Evolutionary conservation across 2,888 invertebrate genomes (phyloP).

Genomic region (Tetragonula carbonaria): DNA sequence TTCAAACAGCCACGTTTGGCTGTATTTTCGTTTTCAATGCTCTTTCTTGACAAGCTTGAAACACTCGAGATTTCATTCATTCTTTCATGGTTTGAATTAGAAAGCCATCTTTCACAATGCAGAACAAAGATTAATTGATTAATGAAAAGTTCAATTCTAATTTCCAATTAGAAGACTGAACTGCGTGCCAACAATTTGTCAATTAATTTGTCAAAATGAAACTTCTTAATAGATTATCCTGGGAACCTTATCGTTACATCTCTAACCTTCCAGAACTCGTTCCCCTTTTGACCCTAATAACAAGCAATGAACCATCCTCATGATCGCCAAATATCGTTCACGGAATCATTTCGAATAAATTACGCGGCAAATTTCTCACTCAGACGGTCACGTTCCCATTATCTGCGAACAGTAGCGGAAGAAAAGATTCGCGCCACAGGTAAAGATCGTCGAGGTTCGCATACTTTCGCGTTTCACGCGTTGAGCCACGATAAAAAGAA

Average conservation of each 20-base stretch:
- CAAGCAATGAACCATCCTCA: neutral
- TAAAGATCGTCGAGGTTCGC: neutral
- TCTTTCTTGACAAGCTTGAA: no score
- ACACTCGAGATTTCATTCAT: no score
- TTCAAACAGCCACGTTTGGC: no score
- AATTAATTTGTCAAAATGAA: no score
- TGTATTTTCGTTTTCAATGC: no score
- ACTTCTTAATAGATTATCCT: no score
- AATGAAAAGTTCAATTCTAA: no score
- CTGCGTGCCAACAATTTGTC: no score
- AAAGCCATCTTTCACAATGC: no score
- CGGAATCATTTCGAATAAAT: neutral
- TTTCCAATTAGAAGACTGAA: no score
- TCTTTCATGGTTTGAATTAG: no score
- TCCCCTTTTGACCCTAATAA: neutral
- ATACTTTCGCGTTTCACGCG: constrained; percentile 9
- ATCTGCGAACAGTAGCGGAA: neutral
- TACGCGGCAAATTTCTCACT: neutral
- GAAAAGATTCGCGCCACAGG: neutral
- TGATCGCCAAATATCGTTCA: neutral
- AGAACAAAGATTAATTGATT: no score
- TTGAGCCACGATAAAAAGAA: neutral
- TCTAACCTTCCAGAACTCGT: neutral
- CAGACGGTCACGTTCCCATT: neutral
- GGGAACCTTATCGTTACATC: neutral